Percentiles rank a stretch among this genome's conserved stretches.
Evolutionary conservation across 2,797 vertebrate genomes (phyloP).

Genomic region (Alfaro cultratus): DNA sequence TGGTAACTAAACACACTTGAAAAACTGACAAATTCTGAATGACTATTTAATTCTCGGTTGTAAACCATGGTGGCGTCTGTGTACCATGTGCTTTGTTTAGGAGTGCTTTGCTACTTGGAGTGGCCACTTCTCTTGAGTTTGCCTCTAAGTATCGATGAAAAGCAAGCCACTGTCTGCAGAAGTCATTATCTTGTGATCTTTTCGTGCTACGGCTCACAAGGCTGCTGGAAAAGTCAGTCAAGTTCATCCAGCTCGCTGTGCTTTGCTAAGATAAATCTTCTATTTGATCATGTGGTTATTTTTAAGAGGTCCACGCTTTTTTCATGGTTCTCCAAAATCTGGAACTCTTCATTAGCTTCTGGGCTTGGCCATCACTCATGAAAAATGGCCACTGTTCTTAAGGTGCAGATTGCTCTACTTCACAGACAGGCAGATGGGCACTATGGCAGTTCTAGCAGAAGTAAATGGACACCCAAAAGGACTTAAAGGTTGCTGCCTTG

Average conservation of each 20-base stretch:
- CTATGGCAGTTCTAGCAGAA: constrained; percentile 27
- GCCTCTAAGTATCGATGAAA: constrained; percentile 56
- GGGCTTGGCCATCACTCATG: constrained; percentile 46
- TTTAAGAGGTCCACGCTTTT: constrained; percentile 49
- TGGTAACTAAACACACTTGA: constrained; percentile 2
- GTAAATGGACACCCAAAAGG: constrained; percentile 23
- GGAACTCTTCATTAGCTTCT: constrained; percentile 59
- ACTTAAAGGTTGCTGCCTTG: constrained; percentile 14
- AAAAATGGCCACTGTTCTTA: constrained; percentile 44
- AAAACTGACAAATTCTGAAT: constrained; percentile 2
- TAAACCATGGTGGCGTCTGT: constrained; percentile 17
- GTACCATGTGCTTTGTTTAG: constrained; percentile 60
- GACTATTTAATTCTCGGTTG: not conserved
- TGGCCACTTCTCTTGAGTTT: constrained; percentile 34
- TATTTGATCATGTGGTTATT: constrained; percentile 58
- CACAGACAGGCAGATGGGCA: constrained; percentile 9
- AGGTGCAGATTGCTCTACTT: constrained; percentile 44
- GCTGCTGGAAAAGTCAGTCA: constrained; percentile 67
- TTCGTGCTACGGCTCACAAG: constrained; percentile 43
- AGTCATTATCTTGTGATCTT: constrained; percentile 70
- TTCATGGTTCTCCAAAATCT: constrained; percentile 54
- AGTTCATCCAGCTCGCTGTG: constrained; percentile 51
- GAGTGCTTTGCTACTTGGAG: constrained; percentile 38
- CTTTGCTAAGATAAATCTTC: constrained; percentile 50
- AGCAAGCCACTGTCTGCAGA: constrained; percentile 68